Evolutionary conservation across 2,888 invertebrate species (phyloP), one percentile per base, ranked within the genome.

Genomic region (Epinotia bilunana): DNA sequence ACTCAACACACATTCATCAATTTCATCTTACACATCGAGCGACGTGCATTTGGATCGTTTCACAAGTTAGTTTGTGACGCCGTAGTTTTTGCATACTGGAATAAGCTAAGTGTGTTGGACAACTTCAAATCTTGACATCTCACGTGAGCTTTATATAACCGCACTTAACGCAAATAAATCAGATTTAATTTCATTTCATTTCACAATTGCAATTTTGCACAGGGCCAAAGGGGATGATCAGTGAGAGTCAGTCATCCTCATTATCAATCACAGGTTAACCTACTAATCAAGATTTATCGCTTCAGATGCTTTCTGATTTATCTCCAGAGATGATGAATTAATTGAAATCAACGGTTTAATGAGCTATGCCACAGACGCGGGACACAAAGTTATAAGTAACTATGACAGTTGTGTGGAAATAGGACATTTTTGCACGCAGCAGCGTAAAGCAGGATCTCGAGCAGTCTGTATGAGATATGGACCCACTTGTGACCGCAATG

Each of bases 261-360:
- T 43, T 46, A 69, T 39, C 68, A 58, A 58, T 69, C 53, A 53
- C 13, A n/a, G 3, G 11, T 60, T 60, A 33, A 28, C 60, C 28
- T 33, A 16, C 58, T 69, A 18, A 60, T 60, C 18, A 16, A 69
- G 69, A 69, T 58, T 60, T 60, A 69, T 46, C 43, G 69, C 58
- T 60, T 46, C 23, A 46, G 13, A 60, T 23, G 60, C 43, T 46
- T 43, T 60, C 58, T 46, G 60, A 69, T 60, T 69, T 69, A 69
- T 69, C 60, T 23, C 23, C 16, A 46, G 20, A 58, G 69, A 69
- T 58, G 69, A 69, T 60, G 58, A 69, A 69, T 60, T 69, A 69
- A 69, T 69, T 69, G 69, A 69, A 69, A 69, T 69, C 69, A 60
- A 60, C 58, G 69, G 69, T 60, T 69, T 69, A 69, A 69, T 53